Conservation (phyloP, 2,797 vertebrate species). For the Brachyalestes nurse region DNA sequence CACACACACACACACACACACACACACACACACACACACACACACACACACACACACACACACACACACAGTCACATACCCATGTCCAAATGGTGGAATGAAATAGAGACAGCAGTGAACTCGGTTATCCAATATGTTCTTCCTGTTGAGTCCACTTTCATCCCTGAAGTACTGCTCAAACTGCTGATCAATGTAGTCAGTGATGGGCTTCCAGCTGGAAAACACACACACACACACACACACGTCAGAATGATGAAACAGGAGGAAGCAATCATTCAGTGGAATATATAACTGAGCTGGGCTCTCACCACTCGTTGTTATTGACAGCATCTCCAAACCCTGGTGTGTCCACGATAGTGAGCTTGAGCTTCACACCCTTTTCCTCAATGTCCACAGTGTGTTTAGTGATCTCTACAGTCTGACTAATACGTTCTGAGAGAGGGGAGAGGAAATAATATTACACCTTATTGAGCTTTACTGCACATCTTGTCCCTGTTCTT, state of each 20-base stretch:
- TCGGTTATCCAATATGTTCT: constrained; percentile 98
- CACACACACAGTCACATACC: constrained; percentile 74
- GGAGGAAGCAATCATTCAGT: background rate
- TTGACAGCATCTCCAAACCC: constrained; percentile 9
- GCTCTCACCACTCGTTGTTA: constrained; percentile 90
- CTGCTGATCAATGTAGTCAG: constrained; percentile 94
- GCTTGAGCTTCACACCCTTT: constrained; percentile 96
- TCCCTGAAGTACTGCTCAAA: constrained; percentile 79
- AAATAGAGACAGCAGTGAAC: constrained; percentile 99
- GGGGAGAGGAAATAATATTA: no score
- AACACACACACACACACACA: constrained; percentile 60
- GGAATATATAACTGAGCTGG: background rate
- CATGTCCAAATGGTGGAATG: constrained; percentile 95
- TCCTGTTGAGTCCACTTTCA: constrained; percentile 95
- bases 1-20: no score
- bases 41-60: background rate
- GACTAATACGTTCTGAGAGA: constrained; percentile 89
- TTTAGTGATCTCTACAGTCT: constrained; percentile 96
- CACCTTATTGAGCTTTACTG: no score
- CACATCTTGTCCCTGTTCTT: no score
- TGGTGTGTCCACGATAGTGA: constrained; percentile 86
- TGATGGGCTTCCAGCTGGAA: constrained; percentile 94
- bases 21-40: no score
- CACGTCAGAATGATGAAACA: background rate
- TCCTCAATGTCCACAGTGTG: constrained; percentile 98